These are phyloP conservation scores for Melanotaenia boesemani DNA, from an alignment of 2,797 vertebrate species.

Conservation along the genomic window DNA sequence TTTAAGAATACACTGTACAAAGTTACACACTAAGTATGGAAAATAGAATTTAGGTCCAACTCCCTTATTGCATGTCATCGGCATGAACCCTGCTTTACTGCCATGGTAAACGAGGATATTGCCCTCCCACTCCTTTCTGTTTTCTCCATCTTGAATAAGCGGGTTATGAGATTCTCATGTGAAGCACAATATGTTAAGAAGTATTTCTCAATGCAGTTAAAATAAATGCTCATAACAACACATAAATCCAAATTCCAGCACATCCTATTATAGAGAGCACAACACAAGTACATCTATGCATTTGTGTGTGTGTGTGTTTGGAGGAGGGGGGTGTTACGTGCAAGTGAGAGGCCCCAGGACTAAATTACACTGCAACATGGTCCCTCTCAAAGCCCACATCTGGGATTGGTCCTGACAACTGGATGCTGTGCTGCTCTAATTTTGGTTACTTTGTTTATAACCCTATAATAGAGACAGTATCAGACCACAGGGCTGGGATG, in stretches of 20 bases:
- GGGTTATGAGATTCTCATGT: conserved; percentile 12
- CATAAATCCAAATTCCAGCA: conserved; percentile 24
- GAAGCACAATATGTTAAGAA: conserved; percentile 34
- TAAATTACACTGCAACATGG: conserved; percentile 83
- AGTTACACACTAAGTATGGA: conserved; percentile 27
- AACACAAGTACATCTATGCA: conserved; percentile 45
- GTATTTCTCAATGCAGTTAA: conserved; percentile 8
- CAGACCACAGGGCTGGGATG: conserved; percentile 73
- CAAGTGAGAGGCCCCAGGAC: conserved; percentile 60
- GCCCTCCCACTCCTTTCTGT: conserved; percentile 40
- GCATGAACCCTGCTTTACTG: conserved; percentile 57
- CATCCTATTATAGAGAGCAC: conserved; percentile 24
- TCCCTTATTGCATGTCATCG: conserved; percentile 64
- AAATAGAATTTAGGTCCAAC: conserved; percentile 52
- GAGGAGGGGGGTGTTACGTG: conserved; percentile 50
- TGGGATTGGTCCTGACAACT: conserved; percentile 86
- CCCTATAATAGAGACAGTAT: conserved; percentile 85
- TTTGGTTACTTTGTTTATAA: conserved; percentile 86
- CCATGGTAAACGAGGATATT: conserved; percentile 60
- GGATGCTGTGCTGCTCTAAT: conserved; percentile 84
- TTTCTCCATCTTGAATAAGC: conserved; percentile 49
- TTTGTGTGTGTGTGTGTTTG: neutral
- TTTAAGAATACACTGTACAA: conserved; percentile 21
- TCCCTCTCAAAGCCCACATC: conserved; percentile 83
- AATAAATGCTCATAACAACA: conserved; percentile 15